Percentiles rank a stretch among this genome's conserved stretches.
Evolutionary conservation across 2,888 invertebrate genomes (phyloP).

Genomic region (Chydorus sphaericus): DNA sequence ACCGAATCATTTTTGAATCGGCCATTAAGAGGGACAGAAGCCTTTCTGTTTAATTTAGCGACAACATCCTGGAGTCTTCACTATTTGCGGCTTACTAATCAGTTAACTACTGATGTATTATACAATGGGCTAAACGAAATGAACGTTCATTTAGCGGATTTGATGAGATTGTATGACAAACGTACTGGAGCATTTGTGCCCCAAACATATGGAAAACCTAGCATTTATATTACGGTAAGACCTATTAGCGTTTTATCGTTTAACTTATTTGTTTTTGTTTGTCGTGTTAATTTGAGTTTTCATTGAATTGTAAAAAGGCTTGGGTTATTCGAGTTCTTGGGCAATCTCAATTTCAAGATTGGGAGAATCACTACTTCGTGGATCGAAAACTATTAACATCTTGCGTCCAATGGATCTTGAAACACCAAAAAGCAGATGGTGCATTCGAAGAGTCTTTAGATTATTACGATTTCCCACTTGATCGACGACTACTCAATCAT

Average conservation of each 20-base stretch:
- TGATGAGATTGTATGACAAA: slow-evolving; percentile 26
- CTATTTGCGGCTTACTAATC: slow-evolving; percentile 37
- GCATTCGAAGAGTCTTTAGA: slow-evolving; percentile 22
- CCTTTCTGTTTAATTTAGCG: slow-evolving; percentile 38
- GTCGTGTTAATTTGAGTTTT: too few species aligned
- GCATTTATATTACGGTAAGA: slow-evolving; percentile 29
- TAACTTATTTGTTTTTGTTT: too few species aligned
- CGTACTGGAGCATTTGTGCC: slow-evolving; percentile 28
- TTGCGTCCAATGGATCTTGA: slow-evolving; percentile 27
- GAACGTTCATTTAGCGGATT: slow-evolving; percentile 26
- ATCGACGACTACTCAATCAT: background rate
- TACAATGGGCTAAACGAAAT: slow-evolving; percentile 19
- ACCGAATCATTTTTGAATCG: slow-evolving; percentile 28
- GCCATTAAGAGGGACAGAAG: slow-evolving; percentile 35
- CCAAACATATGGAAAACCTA: slow-evolving; percentile 28
- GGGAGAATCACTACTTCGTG: slow-evolving; percentile 38
- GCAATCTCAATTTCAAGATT: slow-evolving; percentile 36
- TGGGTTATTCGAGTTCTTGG: slow-evolving; percentile 35
- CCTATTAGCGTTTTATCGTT: slow-evolving; percentile 4
- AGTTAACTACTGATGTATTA: slow-evolving; percentile 25
- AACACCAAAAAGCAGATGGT: slow-evolving; percentile 26
- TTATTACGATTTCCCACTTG: slow-evolving; percentile 6
- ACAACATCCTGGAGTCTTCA: slow-evolving; percentile 37
- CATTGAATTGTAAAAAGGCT: slow-evolving; percentile 33
- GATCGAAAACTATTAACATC: slow-evolving; percentile 31